Percentiles rank a stretch among this genome's conserved stretches.
phyloP scores from a whole-genome alignment of 2,888 invertebrate species.

The Protodeltote pygarga region DNA sequence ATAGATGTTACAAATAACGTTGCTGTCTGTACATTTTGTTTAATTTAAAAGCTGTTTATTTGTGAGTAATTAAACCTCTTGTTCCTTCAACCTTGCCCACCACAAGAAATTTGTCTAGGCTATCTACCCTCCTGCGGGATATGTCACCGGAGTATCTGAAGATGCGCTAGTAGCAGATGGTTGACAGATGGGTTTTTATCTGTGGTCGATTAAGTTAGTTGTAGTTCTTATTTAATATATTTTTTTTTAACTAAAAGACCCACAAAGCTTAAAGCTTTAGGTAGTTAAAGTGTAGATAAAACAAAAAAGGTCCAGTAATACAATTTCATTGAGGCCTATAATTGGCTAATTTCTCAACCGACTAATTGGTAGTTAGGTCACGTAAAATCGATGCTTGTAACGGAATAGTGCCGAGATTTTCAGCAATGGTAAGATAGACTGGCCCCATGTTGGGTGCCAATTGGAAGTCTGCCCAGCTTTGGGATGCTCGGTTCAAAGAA shows the following conservation, averaged over 20 bases:
- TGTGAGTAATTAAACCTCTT: conserved; percentile 8
- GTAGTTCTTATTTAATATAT: too few relatives aligned
- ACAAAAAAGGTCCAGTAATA: conserved; percentile 27
- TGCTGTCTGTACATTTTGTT: conserved; percentile 21
- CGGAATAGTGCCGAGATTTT: conserved; percentile 28
- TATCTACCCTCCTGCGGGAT: too few relatives aligned
- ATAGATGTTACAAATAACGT: conserved; percentile 25
- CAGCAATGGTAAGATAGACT: conserved; percentile 16
- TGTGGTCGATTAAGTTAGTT: too few relatives aligned
- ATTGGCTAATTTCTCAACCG: conserved; percentile 32
- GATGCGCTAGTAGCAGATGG: too few relatives aligned
- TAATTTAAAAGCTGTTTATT: conserved; percentile 28
- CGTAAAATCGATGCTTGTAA: conserved; percentile 41
- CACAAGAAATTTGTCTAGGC: too few relatives aligned
- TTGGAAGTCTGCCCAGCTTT: conserved; percentile 43
- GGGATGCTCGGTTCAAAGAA: conserved; percentile 25
- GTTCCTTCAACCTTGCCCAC: neutral
- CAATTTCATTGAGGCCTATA: conserved; percentile 34
- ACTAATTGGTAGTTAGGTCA: conserved; percentile 41
- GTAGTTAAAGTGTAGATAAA: conserved; percentile 9
- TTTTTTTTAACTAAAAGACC: too few relatives aligned
- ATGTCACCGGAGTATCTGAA: too few relatives aligned
- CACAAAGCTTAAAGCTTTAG: too few relatives aligned
- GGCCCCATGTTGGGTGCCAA: conserved; percentile 45
- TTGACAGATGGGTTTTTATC: too few relatives aligned